Percentiles rank a stretch among this genome's conserved stretches.
These are phyloP conservation scores for Otolemur crassicaudatus DNA, from an alignment of 2,797 vertebrate genomes.

Conservation along the genomic window DNA sequence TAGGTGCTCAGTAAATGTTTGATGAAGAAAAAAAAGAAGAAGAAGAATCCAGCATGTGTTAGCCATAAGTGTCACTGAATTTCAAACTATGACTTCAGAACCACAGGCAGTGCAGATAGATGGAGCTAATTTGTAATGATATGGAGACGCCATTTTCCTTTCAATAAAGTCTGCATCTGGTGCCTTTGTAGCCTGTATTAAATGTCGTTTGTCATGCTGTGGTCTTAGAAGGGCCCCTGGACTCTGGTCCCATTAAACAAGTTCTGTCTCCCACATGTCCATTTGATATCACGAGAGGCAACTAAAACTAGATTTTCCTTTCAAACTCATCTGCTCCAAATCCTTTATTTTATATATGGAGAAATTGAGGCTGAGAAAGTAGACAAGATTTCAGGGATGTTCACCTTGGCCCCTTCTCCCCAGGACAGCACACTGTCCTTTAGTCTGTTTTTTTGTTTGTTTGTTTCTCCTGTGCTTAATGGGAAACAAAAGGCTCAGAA, in stretches of 20 bases:
- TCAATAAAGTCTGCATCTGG: slow-evolving; percentile 71
- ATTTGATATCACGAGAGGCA: neutral
- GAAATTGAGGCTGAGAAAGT: neutral
- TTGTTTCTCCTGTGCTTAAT: neutral
- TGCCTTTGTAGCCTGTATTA: slow-evolving; percentile 55
- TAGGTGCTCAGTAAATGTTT: slow-evolving; percentile 64
- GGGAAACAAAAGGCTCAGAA: neutral
- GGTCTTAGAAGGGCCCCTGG: slow-evolving; percentile 58
- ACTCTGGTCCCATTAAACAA: neutral
- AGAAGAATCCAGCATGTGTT: slow-evolving; percentile 42
- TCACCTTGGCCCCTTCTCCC: fast-evolving
- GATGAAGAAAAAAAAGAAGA: neutral
- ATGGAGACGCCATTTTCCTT: slow-evolving; percentile 58
- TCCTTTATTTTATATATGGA: neutral
- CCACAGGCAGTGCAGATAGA: slow-evolving; percentile 39
- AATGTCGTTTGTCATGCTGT: slow-evolving; percentile 58
- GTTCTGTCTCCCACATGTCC: slow-evolving; percentile 58
- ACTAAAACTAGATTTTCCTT: neutral
- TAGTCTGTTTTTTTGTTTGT: no score
- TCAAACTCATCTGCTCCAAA: fast-evolving
- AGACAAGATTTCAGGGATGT: fast-evolving
- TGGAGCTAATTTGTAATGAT: slow-evolving; percentile 66
- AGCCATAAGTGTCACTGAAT: slow-evolving; percentile 20
- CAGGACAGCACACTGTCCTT: fast-evolving
- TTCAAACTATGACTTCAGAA: slow-evolving; percentile 62